These are phyloP conservation scores for Stichodactyla helianthus DNA, from an alignment of 64 coral and sea anemone species.

Conservation along the genomic window DNA sequence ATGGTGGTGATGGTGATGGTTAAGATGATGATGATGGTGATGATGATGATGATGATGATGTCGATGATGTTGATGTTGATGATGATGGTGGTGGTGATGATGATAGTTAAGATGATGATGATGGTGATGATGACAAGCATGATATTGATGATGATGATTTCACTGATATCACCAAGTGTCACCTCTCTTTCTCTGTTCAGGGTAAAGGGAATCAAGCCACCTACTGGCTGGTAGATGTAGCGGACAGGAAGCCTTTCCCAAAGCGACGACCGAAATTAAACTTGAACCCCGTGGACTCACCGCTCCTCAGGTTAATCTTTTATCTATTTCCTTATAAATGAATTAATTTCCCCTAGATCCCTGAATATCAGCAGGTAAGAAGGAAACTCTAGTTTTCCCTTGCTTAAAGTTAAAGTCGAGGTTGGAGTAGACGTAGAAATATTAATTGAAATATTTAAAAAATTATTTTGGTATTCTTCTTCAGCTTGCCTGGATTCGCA, in stretches of 20 bases:
- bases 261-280: neutral
- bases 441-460: too few relatives aligned
- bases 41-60: neutral
- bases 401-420: too few relatives aligned
- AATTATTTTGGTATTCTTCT: neutral
- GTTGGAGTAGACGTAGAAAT: too few relatives aligned
- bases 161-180: too few relatives aligned
- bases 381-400: too few relatives aligned
- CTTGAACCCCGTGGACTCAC: slow-evolving; percentile 6
- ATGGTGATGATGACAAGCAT: neutral
- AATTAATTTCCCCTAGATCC: too few relatives aligned
- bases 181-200: neutral
- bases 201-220: slow-evolving; percentile 17
- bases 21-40: neutral
- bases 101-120: neutral
- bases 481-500: slow-evolving; percentile 16
- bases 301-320: slow-evolving; percentile 11
- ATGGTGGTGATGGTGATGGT: neutral
- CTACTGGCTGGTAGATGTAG: slow-evolving; percentile 21
- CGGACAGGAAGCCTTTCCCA: slow-evolving; percentile 24
- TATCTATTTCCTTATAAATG: neutral
- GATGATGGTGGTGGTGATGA: neutral
- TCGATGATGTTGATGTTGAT: neutral
- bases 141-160: neutral
- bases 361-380: too few relatives aligned